Base-by-base conservation (phyloP, 2,797 vertebrate genomes). In the Danio choprae region DNA sequence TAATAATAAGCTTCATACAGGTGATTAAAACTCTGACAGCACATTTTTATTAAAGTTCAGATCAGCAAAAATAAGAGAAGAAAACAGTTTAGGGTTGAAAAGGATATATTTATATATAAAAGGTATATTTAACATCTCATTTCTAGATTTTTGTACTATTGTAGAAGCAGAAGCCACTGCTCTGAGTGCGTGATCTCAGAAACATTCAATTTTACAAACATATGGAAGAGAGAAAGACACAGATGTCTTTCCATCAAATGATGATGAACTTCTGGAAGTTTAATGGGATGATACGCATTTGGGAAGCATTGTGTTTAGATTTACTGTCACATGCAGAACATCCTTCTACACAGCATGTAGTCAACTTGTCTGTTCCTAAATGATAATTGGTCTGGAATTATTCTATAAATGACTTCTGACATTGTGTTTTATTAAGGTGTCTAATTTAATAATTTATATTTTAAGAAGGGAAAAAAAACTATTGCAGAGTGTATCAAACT, bases 261-360 rank as follows among this genome's bases (percentile, higher is more conserved):
- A 38, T 67, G 50, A 77, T 80, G 51, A 74, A 78, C 11, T 62
- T 4, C 16, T 72, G n/a, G 6, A 68, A n/a, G 20, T 36, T 59
- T 46, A 55, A 74, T 60, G 16, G 40, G 36, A 64, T 36, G 20
- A 65, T 48, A 55, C 41, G 20, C 22, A 46, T 20, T 81, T 67
- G n/a, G 20, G 5, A 53, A 15, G 38, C 51, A 12, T 11, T 59
- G 22, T 40, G 11, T 53, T 71, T 15, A 10, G 22, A 50, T 50
- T 40, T 9, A 41, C 62, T 44, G 62, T 64, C 40, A 9, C 64
- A 8, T 64, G 15, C 38, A 65, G 16, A 65, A 18, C 62, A 44
- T 65, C 15, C 7, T 43, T 38, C 13, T 60, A 60, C 22, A 1
- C 29, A 36, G 7, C 58, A 36, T 60, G 13, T 16, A 38, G 58